A percentile compares a stretch with the other conserved stretches of the same genome.
Evolutionary conservation across 2,113 vertebrate species (phyloP).

Genomic region (Theristicus caerulescens): DNA sequence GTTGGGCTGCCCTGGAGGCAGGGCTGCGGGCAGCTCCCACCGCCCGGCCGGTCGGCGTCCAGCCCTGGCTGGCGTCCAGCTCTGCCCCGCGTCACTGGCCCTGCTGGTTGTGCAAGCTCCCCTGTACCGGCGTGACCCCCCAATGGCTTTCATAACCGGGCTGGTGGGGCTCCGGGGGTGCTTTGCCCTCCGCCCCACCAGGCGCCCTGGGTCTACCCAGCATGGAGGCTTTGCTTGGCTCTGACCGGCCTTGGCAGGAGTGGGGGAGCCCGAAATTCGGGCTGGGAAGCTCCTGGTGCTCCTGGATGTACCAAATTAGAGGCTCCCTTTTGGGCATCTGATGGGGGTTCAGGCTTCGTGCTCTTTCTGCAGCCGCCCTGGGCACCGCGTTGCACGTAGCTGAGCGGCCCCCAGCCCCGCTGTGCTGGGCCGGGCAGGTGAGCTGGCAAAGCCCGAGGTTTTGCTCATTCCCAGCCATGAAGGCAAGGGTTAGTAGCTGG

Average conservation of each 20-base stretch:
- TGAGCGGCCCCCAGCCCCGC: background rate
- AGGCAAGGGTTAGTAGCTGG: background rate
- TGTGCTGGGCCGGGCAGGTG: background rate
- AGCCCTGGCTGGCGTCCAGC: background rate
- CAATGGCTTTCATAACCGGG: rapidly evolving
- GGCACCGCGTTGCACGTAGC: rapidly evolving
- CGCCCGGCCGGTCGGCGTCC: background rate
- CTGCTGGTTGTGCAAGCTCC: background rate
- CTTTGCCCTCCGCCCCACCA: background rate
- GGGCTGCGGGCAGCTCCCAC: background rate
- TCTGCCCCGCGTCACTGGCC: background rate
- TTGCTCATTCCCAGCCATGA: background rate
- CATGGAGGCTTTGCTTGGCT: background rate
- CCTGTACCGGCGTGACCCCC: rapidly evolving
- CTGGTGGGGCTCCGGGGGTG: rapidly evolving
- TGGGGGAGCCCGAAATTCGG: rapidly evolving
- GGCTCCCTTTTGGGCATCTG: background rate
- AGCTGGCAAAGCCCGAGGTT: background rate
- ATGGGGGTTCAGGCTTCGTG: rapidly evolving
- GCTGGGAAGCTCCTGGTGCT: background rate
- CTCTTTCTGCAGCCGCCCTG: background rate
- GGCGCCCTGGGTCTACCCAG: rapidly evolving
- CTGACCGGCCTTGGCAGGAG: rapidly evolving
- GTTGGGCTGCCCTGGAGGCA: background rate
- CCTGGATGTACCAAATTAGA: background rate